phyloP scores from a whole-genome alignment of 1,140 invertebrate species.

The Phortica variegata region DNA sequence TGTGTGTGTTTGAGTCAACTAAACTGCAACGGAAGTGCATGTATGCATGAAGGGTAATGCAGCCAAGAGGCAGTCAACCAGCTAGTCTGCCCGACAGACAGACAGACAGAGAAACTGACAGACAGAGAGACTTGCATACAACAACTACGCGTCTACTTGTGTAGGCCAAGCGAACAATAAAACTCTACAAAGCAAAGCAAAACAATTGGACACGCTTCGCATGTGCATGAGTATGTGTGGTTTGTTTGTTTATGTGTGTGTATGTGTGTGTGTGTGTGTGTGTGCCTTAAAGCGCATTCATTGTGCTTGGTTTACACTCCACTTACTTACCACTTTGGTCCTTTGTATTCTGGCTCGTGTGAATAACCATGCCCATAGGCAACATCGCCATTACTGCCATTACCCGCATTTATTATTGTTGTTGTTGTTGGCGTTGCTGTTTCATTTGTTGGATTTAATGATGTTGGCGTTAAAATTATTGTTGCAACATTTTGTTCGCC shows the following conservation, averaged over 20 bases:
- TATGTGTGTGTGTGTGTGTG: neutral
- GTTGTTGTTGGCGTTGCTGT: constrained; percentile 10
- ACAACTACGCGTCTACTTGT: constrained; percentile 8
- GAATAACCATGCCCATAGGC: constrained; percentile 2
- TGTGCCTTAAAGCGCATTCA: constrained; percentile 32
- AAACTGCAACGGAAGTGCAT: constrained; percentile 43
- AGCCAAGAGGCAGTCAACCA: neutral
- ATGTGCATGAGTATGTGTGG: too few species aligned
- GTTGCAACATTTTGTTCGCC: constrained; percentile 44
- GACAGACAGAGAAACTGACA: constrained; percentile 23
- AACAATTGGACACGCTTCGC: neutral
- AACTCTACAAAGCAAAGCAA: neutral
- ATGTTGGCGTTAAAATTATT: constrained; percentile 55
- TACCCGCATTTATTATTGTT: constrained; percentile 12
- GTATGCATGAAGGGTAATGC: constrained; percentile 48
- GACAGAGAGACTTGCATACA: constrained; percentile 1
- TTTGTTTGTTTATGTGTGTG: too few species aligned
- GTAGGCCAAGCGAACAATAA: neutral
- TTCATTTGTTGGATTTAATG: constrained; percentile 54
- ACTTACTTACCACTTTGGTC: constrained; percentile 49
- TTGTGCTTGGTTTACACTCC: too few species aligned
- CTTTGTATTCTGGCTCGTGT: constrained; percentile 33
- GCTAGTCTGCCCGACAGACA: constrained; percentile 2
- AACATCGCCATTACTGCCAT: neutral
- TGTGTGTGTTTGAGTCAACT: constrained; percentile 19